Evolutionary conservation across 2,113 vertebrate genomes (phyloP).

Genomic region (Silurus meridionalis): DNA sequence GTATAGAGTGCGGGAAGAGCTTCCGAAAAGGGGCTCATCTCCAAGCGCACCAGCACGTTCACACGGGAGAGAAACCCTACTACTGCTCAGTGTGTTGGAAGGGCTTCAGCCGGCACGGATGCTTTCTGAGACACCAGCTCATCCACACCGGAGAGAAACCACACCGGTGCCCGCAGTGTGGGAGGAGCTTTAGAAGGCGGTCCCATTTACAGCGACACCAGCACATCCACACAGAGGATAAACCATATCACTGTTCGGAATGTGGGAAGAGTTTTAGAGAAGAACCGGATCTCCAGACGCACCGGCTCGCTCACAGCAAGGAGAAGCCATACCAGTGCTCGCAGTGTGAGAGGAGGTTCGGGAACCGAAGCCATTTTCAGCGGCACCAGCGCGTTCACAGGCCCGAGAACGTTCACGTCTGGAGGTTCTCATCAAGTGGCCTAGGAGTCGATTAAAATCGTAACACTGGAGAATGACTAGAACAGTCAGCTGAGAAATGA

Average conservation of each 20-base stretch:
- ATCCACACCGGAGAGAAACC: conserved; percentile 8
- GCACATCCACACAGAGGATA: background rate
- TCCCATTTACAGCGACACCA: conserved; percentile 5
- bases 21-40: background rate
- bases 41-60: background rate
- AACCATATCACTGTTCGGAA: background rate
- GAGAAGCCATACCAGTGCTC: background rate
- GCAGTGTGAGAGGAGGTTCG: background rate
- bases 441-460: background rate
- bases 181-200: background rate
- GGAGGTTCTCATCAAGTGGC: background rate
- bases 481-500: too few relatives aligned
- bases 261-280: conserved; percentile 3
- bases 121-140: background rate
- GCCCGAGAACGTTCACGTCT: background rate
- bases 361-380: background rate
- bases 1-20: background rate
- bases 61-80: background rate
- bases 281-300: background rate
- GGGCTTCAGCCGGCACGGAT: background rate
- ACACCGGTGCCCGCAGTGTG: background rate
- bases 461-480: too few relatives aligned
- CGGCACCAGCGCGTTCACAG: background rate
- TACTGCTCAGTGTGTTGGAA: background rate
- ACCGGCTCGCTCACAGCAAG: background rate